A percentile compares a stretch with the other conserved stretches of the same genome.
Conservation (phyloP, 1,140 invertebrate genomes). For the Drosophila arizonae region DNA sequence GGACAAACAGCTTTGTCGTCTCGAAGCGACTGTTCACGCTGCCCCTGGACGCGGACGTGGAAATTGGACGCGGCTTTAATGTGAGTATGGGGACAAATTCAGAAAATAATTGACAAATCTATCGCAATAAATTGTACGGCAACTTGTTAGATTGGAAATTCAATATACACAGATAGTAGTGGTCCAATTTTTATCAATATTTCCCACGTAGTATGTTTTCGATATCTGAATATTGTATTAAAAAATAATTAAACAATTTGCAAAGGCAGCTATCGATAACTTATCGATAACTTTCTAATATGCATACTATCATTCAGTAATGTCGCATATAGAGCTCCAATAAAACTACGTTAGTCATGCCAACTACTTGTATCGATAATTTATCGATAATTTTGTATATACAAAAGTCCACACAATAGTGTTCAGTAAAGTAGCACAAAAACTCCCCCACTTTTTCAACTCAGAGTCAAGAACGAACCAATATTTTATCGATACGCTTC, state of each 20-base stretch:
- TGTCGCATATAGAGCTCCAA: too few species aligned
- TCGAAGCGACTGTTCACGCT: constrained; percentile 77
- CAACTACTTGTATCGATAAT: not conserved
- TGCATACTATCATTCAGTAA: too few species aligned
- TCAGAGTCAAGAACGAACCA: too few species aligned
- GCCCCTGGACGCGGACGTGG: constrained; percentile 78
- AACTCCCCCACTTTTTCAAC: too few species aligned
- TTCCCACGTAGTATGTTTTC: too few species aligned
- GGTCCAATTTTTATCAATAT: too few species aligned
- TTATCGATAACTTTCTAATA: too few species aligned
- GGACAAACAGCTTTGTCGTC: constrained; percentile 82
- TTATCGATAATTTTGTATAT: not conserved
- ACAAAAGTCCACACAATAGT: too few species aligned
- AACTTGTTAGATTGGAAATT: not conserved
- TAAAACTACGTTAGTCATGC: too few species aligned
- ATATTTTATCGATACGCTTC: not conserved
- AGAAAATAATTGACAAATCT: constrained; percentile 30
- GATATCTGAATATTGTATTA: not conserved
- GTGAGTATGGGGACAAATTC: constrained; percentile 70
- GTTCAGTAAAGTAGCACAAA: too few species aligned
- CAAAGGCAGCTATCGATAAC: too few species aligned
- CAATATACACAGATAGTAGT: not conserved
- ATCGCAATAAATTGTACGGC: not conserved
- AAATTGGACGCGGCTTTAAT: constrained; percentile 82
- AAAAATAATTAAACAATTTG: too few species aligned